Evolutionary conservation across 2,888 invertebrate species (phyloP), one percentile per base, ranked within the genome.

Genomic region (Zaprionus lineosus): DNA sequence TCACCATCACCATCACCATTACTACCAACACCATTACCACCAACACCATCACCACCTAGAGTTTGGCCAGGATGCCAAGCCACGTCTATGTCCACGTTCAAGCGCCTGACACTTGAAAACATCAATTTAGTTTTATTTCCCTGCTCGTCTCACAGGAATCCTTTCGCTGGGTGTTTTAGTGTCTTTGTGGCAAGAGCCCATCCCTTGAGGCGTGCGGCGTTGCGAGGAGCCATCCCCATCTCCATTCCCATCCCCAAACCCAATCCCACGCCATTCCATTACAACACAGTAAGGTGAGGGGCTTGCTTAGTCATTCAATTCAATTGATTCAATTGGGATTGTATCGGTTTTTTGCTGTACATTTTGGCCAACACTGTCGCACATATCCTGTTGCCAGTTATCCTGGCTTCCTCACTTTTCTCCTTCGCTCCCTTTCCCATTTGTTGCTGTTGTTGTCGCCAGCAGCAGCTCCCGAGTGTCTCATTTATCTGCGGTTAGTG

Each of bases 271-370:
- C 63, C 52, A 40, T n/a, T 31, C 21, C 50, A 46, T 72, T 59
- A 47, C 50, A 21, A 34, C 16, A 14, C 40, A 33, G 60, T 33
- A n/a, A n/a, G n/a, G n/a, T 36, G 21, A 48, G 67, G 59, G 36
- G 21, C 82, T 81, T 84, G 67, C 63, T 78, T 69, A 78, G 72
- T 74, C 85, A 84, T 79, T 79, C 86, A 65, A 81, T 81, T 81
- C 79, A 81, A 81, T 81, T 81, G 79, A 84, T 84, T 81, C 79
- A 81, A 81, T 81, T 81, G 86, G 84, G 77, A 83, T 78, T 78
- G 85, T 78, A 78, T 78, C 85, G 85, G 67, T 71, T 79, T 81
- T 83, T 76, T 75, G n/a, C 83, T 75, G 83, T 83, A 76, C 75
- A 76, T 75, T 75, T 72, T 62, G 58, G 51, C 83, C 79, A 55